Evolutionary conservation across 2,797 vertebrate genomes (phyloP).

Genomic region (Kryptopterus vitreolus): DNA sequence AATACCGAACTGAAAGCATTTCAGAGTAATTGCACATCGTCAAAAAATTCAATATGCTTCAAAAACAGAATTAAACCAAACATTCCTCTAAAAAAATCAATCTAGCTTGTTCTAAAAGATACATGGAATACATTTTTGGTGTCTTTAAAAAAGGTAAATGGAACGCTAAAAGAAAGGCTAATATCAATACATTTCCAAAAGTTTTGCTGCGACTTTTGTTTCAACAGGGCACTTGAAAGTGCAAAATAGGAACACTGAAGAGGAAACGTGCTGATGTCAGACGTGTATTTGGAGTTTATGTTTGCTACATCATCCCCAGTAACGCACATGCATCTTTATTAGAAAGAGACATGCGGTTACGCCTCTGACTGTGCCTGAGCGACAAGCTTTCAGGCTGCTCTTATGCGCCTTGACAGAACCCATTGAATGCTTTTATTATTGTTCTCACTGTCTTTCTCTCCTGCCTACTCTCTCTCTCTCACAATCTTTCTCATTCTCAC

Average conservation of each 20-base stretch:
- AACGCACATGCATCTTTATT: slow-evolving; percentile 49
- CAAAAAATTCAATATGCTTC: slow-evolving; percentile 10
- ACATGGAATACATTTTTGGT: not conserved
- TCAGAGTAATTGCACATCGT: slow-evolving; percentile 25
- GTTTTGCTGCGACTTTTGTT: slow-evolving; percentile 18
- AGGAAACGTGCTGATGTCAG: slow-evolving; percentile 27
- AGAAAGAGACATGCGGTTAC: slow-evolving; percentile 43
- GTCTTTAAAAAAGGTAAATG: too few relatives aligned
- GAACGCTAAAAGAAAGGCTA: not conserved
- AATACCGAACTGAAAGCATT: slow-evolving; percentile 22
- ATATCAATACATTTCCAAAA: not conserved
- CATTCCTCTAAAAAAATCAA: not conserved
- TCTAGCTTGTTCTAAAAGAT: not conserved
- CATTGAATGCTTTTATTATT: slow-evolving; percentile 47
- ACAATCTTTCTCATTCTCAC: slow-evolving; percentile 39
- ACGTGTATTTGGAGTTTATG: slow-evolving; percentile 36
- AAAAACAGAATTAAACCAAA: not conserved
- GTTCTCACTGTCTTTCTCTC: slow-evolving; percentile 40
- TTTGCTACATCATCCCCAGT: slow-evolving; percentile 38
- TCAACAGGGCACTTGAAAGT: slow-evolving; percentile 14
- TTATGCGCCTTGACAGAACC: slow-evolving; percentile 51
- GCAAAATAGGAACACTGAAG: slow-evolving; percentile 14
- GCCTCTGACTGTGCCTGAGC: slow-evolving; percentile 47
- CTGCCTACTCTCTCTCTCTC: slow-evolving; percentile 46
- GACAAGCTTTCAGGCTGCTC: slow-evolving; percentile 51